These are phyloP conservation scores for Aquatica leii DNA, from an alignment of 2,888 invertebrate genomes.

Conservation along the genomic window DNA sequence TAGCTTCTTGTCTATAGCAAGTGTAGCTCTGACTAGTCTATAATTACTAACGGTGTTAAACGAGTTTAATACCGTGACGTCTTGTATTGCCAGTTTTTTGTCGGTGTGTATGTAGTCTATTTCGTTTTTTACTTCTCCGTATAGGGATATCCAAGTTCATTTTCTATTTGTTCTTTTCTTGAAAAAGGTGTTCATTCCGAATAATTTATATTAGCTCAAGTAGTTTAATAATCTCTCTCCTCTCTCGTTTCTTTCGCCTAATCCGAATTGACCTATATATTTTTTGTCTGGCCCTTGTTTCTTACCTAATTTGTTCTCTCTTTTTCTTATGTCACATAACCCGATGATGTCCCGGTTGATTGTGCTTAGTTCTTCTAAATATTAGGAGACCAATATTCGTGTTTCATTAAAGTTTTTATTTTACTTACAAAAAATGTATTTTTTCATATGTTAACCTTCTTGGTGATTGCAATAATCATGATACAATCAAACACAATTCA, in stretches of 20 bases:
- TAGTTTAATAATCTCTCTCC: neutral
- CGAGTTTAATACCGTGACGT: neutral
- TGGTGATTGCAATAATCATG: too few relatives aligned
- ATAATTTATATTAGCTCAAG: constrained; percentile 8
- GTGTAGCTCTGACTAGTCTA: too few relatives aligned
- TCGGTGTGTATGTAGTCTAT: neutral
- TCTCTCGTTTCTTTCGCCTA: constrained; percentile 9
- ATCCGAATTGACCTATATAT: constrained; percentile 10
- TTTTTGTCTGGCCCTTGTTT: neutral
- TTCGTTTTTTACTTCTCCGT: neutral
- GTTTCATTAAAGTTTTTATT: too few relatives aligned
- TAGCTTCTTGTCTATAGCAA: too few relatives aligned
- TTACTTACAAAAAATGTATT: too few relatives aligned
- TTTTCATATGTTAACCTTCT: too few relatives aligned
- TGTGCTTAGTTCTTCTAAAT: too few relatives aligned
- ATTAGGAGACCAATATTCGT: too few relatives aligned
- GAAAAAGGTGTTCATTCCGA: constrained; percentile 7
- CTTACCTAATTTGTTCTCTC: neutral
- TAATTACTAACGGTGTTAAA: neutral
- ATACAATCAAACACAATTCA: too few relatives aligned
- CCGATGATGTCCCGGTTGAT: too few relatives aligned
- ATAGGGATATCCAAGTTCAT: neutral
- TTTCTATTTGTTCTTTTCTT: neutral
- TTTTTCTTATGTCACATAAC: too few relatives aligned
- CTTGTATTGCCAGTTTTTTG: neutral